Percentiles rank a stretch among this genome's conserved stretches.
Evolutionary conservation across 2,113 vertebrate genomes (phyloP).

Genomic region (Danio rerio): GRCz12tu NC_133194.1:2239001-2239500

Average conservation of each 20-base stretch:
- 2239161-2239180: not conserved
- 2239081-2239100: slow-evolving; percentile 42
- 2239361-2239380: too few relatives aligned
- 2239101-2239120: slow-evolving; percentile 1
- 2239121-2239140: not conserved
- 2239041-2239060: slow-evolving; percentile 73
- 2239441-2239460: too few relatives aligned
- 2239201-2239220: not conserved
- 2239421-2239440: too few relatives aligned
- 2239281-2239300: too few relatives aligned
- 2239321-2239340: too few relatives aligned
- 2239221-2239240: not conserved
- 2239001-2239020: slow-evolving; percentile 80
- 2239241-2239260: not conserved
- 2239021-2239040: slow-evolving; percentile 67
- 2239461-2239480: too few relatives aligned
- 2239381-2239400: too few relatives aligned
- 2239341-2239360: too few relatives aligned
- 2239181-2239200: not conserved
- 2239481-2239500: too few relatives aligned
- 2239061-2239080: slow-evolving; percentile 71
- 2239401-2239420: too few relatives aligned
- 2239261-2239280: too few relatives aligned
- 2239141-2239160: slow-evolving; percentile 4
- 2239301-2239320: too few relatives aligned